Evolutionary conservation across 2,113 vertebrate species (phyloP).

Genomic region (Sterrhoptilus dennistouni): DNA sequence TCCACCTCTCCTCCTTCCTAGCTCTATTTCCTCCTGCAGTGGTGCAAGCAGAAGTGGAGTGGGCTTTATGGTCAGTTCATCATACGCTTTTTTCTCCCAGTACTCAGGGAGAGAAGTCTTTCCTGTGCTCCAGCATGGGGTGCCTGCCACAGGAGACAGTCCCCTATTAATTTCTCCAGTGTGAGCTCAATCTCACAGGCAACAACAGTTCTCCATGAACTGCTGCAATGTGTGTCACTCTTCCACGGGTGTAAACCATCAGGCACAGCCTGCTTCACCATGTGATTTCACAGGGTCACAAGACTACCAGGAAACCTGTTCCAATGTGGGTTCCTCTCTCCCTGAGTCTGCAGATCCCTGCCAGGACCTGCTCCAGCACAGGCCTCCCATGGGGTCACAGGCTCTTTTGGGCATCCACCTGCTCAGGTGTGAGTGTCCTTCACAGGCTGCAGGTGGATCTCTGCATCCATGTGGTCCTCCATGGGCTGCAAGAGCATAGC

Average conservation of each 20-base stretch:
- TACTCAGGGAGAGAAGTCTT: background rate
- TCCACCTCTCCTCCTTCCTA: background rate
- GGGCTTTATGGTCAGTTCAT: background rate
- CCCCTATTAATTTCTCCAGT: background rate
- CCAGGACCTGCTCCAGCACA: background rate
- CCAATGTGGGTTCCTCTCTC: background rate
- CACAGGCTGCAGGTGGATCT: background rate
- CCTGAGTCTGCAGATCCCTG: background rate
- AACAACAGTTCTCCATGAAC: background rate
- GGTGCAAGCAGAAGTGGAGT: background rate
- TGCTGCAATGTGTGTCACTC: too few species aligned
- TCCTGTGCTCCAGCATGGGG: rapidly evolving
- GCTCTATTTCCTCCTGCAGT: background rate
- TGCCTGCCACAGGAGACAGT: background rate
- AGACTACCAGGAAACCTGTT: background rate
- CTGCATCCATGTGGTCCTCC: background rate
- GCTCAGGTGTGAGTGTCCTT: background rate
- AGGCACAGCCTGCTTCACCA: background rate
- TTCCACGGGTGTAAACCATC: background rate
- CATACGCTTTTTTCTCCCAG: background rate
- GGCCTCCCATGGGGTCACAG: background rate
- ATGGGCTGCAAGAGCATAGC: background rate
- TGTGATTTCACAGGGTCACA: background rate
- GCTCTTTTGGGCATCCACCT: background rate
- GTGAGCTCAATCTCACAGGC: background rate